Evolutionary conservation across 2,113 vertebrate genomes (phyloP).

Genomic region (Clupea harengus): DNA sequence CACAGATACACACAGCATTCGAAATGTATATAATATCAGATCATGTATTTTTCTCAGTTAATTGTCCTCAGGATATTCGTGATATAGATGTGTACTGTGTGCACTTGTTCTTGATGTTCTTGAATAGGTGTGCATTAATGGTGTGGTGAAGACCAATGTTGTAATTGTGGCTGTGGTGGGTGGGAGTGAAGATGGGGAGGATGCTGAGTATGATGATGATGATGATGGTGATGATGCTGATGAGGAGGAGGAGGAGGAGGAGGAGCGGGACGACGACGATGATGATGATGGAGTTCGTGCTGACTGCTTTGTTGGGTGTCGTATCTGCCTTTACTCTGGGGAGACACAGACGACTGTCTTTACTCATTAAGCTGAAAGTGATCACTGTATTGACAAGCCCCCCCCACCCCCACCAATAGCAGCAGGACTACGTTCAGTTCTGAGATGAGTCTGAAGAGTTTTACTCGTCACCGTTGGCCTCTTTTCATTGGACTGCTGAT

Average conservation of each 20-base stretch:
- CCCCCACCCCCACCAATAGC: background rate
- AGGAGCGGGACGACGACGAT: background rate
- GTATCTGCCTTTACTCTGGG: conserved; percentile 12
- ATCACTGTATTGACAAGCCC: background rate
- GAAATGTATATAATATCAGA: too few relatives aligned
- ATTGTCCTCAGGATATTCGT: too few relatives aligned
- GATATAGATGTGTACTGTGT: background rate
- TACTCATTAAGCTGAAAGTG: background rate
- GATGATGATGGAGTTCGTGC: background rate
- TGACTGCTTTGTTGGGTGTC: conserved; percentile 30
- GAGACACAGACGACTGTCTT: background rate
- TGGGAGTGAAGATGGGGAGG: background rate
- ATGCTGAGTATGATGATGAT: background rate
- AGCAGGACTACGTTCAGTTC: background rate
- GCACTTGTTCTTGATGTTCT: too few relatives aligned
- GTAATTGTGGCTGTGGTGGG: background rate
- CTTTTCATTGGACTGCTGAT: too few relatives aligned
- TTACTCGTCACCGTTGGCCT: too few relatives aligned
- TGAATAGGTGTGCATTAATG: background rate
- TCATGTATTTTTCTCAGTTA: too few relatives aligned
- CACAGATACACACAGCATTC: too few relatives aligned
- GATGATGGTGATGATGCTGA: background rate
- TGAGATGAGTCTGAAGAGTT: too few relatives aligned
- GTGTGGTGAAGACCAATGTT: background rate
- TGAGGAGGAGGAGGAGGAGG: background rate